Base-by-base conservation (phyloP, 2,113 vertebrate genomes). In the Oryzias woworae region DNA sequence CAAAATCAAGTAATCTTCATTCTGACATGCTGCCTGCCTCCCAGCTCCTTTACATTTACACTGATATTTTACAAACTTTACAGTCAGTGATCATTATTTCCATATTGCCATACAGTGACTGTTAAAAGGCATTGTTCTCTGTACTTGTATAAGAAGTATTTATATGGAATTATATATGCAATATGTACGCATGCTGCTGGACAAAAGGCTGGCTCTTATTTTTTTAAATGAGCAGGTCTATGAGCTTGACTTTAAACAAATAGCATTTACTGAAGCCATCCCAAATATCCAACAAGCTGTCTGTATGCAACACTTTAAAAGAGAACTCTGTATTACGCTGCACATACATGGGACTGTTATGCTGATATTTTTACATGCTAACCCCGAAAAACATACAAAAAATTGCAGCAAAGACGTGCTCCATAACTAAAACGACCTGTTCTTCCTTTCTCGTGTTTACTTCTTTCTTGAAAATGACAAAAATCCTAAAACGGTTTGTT, bases 151-250 rank as follows among this genome's bases (percentile, higher is more conserved):
- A 53, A 77, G 71, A 87, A 81, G 79, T 86, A 88, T 90, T 88
- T 87, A 84, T 85, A 87, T 71, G 36, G 54, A 20, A 73, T 74
- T 85, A 79, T 82, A 82, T 87, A 88, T 86, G 80, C 83, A 87
- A 87, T 88, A 91, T 90, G 82, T 89, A 91, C 42, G 91, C 91
- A 93, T 92, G 91, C 79, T 73, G 62, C 66, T 53, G 60, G 80
- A 63, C 81, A 66, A 80, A 83, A 61, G 69, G 72, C 76, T 68
- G 5, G 58, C 60, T 60, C 44, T 42, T 49, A 22, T 67, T 55
- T 69, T 79, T 79, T 46, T 74, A 78, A 85, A 69, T 23, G 66
- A 81, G 31, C 23, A 16, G 24, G 56, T 47, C 66, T 58, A 16
- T 51, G 31, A 60, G 28, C 82, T 73, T 66, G 53, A 52, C 55